phyloP scores from a whole-genome alignment of 2,888 invertebrate genomes.

The Mesorhabditis sp. region DNA sequence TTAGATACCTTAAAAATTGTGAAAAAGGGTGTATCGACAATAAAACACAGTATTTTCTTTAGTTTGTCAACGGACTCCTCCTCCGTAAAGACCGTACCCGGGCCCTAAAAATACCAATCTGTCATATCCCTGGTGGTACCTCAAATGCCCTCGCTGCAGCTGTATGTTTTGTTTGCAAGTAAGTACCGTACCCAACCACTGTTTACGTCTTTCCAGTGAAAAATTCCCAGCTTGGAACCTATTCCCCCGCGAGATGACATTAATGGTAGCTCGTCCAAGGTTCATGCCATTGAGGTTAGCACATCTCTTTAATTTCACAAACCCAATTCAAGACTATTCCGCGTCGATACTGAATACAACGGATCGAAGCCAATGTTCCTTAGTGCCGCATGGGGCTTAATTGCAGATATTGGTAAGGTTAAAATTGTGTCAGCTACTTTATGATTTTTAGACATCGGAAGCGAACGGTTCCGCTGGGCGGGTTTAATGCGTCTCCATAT shows the following conservation, averaged over 20 bases:
- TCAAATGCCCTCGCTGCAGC: conserved; percentile 77
- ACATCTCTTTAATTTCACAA: no score
- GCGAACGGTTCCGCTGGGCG: conserved; percentile 44
- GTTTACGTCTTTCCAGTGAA: conserved; percentile 31
- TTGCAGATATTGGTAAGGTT: conserved; percentile 44
- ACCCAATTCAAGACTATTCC: conserved; percentile 11
- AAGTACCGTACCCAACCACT: conserved; percentile 1
- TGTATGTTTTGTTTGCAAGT: conserved; percentile 40
- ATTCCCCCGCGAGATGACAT: conserved; percentile 37
- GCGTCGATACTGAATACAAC: conserved; percentile 29
- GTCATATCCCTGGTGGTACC: conserved; percentile 89
- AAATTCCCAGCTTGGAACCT: conserved; percentile 39
- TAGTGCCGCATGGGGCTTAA: conserved; percentile 39
- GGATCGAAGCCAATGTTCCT: conserved; percentile 40
- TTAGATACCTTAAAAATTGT: no score
- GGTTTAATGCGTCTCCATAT: conserved; percentile 45
- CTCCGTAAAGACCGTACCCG: conserved; percentile 80
- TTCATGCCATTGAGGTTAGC: conserved; percentile 14
- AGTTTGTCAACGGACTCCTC: conserved; percentile 75
- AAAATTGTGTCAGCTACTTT: neutral
- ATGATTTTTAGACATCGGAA: conserved; percentile 27
- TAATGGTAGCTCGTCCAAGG: conserved; percentile 32
- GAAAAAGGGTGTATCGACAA: no score
- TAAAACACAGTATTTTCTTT: conserved; percentile 5
- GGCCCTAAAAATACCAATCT: conserved; percentile 76